Percentiles rank a stretch among this genome's conserved stretches.
Conservation (phyloP, 2,797 vertebrate genomes). For the Myripristis murdjan region DNA sequence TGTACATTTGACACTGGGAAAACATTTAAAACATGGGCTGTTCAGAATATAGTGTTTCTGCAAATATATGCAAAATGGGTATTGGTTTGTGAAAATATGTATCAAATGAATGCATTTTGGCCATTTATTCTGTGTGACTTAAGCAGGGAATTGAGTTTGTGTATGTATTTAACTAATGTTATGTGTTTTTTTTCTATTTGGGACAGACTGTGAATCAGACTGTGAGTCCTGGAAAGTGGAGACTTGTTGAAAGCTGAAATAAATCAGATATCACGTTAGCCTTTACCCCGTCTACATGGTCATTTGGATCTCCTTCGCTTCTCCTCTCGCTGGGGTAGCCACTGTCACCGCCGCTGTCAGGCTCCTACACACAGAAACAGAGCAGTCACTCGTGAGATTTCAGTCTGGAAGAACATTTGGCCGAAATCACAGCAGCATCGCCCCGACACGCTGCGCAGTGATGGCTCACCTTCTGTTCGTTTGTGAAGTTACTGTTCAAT, state of each 20-base stretch:
- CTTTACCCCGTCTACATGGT: constrained; percentile 89
- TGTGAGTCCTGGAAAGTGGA: background rate
- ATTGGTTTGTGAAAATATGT: background rate
- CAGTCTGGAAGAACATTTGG: background rate
- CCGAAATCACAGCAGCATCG: background rate
- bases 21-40: no score
- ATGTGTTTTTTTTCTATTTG: no score
- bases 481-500: constrained; percentile 76
- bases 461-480: constrained; percentile 88
- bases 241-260: background rate
- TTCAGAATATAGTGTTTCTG: no score
- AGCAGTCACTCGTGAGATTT: background rate
- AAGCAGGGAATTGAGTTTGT: no score
- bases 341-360: constrained; percentile 94
- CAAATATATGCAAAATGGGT: background rate
- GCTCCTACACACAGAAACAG: constrained; percentile 82
- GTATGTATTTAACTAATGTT: no score
- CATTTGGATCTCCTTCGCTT: constrained; percentile 91
- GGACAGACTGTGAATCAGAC: no score
- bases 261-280: background rate
- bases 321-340: constrained; percentile 96
- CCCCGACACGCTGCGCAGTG: background rate
- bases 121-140: background rate
- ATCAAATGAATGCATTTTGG: background rate
- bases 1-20: no score